Evolutionary conservation across 2,797 vertebrate species (phyloP).

Genomic region (Hybognathus amarus): DNA sequence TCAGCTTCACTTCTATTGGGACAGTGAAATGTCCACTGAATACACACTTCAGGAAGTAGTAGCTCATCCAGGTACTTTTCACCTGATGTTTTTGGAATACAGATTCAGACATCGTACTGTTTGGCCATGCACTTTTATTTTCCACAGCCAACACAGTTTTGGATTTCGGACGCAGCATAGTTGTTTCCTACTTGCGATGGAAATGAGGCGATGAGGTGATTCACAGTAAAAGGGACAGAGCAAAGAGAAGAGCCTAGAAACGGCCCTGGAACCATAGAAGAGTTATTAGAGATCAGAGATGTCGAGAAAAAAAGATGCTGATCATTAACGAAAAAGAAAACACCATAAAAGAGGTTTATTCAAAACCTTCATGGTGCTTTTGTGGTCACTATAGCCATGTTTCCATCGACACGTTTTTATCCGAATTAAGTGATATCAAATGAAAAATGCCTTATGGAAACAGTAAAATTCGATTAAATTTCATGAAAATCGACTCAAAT

Average conservation of each 20-base stretch:
- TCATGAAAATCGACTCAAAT: too few species aligned
- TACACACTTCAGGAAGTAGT: background rate
- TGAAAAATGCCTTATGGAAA: too few species aligned
- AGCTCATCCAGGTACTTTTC: background rate
- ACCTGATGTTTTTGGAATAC: background rate
- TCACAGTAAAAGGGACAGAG: conserved; percentile 61
- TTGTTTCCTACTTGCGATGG: conserved; percentile 48
- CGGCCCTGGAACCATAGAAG: conserved; percentile 21
- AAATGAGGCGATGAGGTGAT: conserved; percentile 39
- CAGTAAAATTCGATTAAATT: too few species aligned
- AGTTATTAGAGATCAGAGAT: conserved; percentile 15
- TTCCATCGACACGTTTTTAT: too few species aligned
- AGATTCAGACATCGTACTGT: background rate
- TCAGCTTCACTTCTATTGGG: background rate
- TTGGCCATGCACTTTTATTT: background rate
- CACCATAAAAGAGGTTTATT: background rate
- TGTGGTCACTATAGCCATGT: too few species aligned
- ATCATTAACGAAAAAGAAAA: background rate
- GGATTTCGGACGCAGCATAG: background rate
- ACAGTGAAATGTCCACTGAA: background rate
- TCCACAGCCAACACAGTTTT: background rate
- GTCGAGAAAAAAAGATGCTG: background rate
- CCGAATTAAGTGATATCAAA: too few species aligned
- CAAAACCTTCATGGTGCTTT: background rate
- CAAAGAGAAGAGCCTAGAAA: conserved; percentile 15